Evolutionary conservation across 2,888 invertebrate genomes (phyloP).

Genomic region (Hirudinaria manillensis): DNA sequence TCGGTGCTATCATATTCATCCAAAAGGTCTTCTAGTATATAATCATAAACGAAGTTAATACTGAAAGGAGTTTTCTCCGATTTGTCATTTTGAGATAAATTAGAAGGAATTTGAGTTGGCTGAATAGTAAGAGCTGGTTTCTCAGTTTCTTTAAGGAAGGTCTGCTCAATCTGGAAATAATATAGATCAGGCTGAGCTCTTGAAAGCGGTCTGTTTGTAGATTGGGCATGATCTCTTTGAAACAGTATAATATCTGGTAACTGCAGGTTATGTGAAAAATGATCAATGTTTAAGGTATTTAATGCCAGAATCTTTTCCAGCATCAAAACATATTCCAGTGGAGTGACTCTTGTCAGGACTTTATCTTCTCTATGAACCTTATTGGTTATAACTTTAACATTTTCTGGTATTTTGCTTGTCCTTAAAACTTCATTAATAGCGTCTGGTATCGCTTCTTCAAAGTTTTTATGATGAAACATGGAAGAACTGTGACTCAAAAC

Average conservation of each 20-base stretch:
- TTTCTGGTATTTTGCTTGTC: constrained; percentile 7
- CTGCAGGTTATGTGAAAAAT: constrained; percentile 11
- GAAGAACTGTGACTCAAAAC: neutral
- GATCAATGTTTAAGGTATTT: constrained; percentile 22
- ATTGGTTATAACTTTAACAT: neutral
- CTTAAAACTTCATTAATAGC: neutral
- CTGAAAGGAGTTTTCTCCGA: neutral
- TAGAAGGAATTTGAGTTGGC: neutral
- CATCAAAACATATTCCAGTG: constrained; percentile 19
- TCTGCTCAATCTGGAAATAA: constrained; percentile 21
- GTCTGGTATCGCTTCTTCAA: constrained; percentile 8
- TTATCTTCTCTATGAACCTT: constrained; percentile 18
- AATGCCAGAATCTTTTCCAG: constrained; percentile 23
- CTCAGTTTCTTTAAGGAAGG: neutral
- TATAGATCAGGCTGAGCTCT: constrained; percentile 22
- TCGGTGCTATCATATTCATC: constrained; percentile 7
- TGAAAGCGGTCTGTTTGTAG: constrained; percentile 4
- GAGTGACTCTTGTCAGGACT: constrained; percentile 16
- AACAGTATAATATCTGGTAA: constrained; percentile 14
- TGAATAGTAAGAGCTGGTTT: neutral
- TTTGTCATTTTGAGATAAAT: constrained; percentile 8
- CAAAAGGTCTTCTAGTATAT: constrained; percentile 12
- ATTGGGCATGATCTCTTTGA: constrained; percentile 6
- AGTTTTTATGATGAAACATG: neutral
- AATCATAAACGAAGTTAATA: constrained; percentile 17